A percentile compares a stretch with the other conserved stretches of the same genome.
Evolutionary conservation across 2,113 vertebrate genomes (phyloP).

Genomic region (Cephalopterus ornatus): DNA sequence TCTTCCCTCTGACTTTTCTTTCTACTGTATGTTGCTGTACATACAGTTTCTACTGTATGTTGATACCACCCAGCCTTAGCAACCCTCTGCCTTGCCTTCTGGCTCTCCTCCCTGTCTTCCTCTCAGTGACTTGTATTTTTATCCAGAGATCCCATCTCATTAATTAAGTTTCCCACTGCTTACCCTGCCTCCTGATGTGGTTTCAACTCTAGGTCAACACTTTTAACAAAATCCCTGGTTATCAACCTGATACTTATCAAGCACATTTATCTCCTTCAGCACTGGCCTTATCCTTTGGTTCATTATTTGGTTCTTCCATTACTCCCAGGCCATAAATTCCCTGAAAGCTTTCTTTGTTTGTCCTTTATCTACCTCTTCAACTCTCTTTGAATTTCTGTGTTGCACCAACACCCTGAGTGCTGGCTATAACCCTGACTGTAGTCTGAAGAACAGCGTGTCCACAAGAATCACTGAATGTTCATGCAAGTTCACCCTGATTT

Average conservation of each 20-base stretch:
- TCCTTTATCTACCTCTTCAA: not conserved
- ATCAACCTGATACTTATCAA: not conserved
- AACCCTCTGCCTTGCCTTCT: not conserved
- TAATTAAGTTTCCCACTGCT: not conserved
- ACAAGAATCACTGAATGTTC: not conserved
- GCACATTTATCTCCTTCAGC: not conserved
- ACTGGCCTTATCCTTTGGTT: not conserved
- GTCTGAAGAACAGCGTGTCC: not conserved
- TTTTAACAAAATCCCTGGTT: not conserved
- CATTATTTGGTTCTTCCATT: not conserved
- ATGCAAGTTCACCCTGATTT: not conserved
- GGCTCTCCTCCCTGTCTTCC: not conserved
- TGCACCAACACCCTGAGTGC: not conserved
- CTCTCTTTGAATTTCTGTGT: not conserved
- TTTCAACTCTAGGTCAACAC: not conserved
- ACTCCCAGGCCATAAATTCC: not conserved
- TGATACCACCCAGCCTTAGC: not conserved
- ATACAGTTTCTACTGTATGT: not conserved
- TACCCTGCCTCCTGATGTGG: not conserved
- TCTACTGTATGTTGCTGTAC: not conserved
- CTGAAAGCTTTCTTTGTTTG: not conserved
- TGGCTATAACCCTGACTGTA: rapidly evolving
- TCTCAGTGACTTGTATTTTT: not conserved
- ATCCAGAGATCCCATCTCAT: not conserved
- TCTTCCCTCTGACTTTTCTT: not conserved